Evolutionary conservation across 2,113 vertebrate genomes (phyloP).

Genomic region (Fukomys damarensis): DNA sequence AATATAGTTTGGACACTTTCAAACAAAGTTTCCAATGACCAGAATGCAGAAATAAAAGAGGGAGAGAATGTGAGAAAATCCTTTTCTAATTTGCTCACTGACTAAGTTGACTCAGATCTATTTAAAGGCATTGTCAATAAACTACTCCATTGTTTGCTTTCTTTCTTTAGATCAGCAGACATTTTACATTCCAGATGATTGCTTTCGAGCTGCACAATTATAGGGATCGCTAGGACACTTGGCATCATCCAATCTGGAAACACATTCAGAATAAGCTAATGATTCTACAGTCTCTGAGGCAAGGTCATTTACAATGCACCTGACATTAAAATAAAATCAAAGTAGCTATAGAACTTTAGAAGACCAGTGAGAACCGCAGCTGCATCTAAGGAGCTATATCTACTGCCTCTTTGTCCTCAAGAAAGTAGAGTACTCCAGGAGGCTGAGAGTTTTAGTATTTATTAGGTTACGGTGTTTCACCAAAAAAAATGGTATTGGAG

Average conservation of each 20-base stretch:
- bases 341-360: not conserved
- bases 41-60: not conserved
- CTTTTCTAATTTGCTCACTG: not conserved
- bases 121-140: not conserved
- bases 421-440: not conserved
- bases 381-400: not conserved
- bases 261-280: not conserved
- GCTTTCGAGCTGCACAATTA: not conserved
- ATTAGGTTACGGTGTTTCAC: not conserved
- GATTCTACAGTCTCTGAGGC: not conserved
- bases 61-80: not conserved
- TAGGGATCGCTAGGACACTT: not conserved
- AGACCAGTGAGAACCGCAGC: not conserved
- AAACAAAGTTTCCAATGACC: not conserved
- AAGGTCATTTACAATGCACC: not conserved
- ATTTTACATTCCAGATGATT: not conserved
- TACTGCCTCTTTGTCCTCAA: not conserved
- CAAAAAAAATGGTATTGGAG: not conserved
- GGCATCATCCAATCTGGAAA: not conserved
- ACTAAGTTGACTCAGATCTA: not conserved
- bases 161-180: not conserved
- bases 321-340: not conserved
- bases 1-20: not conserved
- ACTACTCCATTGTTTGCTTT: not conserved
- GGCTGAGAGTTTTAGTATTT: not conserved